phyloP scores from a whole-genome alignment of 2,113 vertebrate species.

The Zapus hudsonius region DNA sequence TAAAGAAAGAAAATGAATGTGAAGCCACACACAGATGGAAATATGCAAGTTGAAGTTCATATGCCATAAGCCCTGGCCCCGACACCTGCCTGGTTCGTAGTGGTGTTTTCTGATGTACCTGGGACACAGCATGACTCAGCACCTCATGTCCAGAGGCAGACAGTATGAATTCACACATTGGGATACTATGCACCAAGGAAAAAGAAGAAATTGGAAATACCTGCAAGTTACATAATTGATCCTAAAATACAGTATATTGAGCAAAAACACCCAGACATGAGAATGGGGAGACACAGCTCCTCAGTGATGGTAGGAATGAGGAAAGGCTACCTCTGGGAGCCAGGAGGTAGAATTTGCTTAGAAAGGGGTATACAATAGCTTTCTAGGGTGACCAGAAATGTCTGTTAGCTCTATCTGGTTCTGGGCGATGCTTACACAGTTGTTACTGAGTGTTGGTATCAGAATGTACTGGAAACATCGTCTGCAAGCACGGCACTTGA shows the following conservation, averaged over 20 bases:
- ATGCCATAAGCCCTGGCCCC: not conserved
- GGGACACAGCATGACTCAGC: too few relatives aligned
- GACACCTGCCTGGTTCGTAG: not conserved
- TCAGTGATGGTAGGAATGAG: not conserved
- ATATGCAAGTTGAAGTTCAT: not conserved
- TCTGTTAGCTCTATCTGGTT: not conserved
- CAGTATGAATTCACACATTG: not conserved
- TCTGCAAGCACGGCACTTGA: not conserved
- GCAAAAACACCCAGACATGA: not conserved
- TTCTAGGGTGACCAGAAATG: not conserved
- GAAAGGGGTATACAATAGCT: not conserved
- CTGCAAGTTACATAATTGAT: not conserved
- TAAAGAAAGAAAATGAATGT: not conserved
- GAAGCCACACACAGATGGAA: not conserved
- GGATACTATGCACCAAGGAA: not conserved
- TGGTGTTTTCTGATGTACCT: not conserved
- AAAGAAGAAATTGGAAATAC: not conserved
- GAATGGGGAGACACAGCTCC: not conserved
- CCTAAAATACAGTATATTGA: not conserved
- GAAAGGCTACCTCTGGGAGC: not conserved
- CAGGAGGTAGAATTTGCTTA: not conserved
- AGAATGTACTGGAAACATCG: not conserved
- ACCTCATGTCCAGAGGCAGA: not conserved
- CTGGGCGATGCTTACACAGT: not conserved
- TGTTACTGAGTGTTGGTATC: not conserved